Evolutionary conservation across 2,888 invertebrate genomes (phyloP).

Genomic region (Catocala fraxini): DNA sequence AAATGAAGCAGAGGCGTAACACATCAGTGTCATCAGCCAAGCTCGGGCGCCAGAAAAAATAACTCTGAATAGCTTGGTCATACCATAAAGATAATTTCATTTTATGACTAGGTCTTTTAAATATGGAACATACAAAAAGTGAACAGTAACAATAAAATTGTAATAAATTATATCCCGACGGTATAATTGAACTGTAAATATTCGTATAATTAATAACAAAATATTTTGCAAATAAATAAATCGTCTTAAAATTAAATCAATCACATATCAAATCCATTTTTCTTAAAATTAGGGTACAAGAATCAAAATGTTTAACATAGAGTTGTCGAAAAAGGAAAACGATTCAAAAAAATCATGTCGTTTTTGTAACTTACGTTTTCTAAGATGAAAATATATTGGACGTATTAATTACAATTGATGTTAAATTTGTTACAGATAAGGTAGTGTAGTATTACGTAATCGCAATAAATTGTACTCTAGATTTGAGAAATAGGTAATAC

Average conservation of each 20-base stretch:
- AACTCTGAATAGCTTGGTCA: conserved; percentile 10
- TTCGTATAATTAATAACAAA: conserved; percentile 29
- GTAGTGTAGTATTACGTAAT: conserved; percentile 17
- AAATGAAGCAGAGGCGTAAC: conserved; percentile 26
- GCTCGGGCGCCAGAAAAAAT: conserved; percentile 23
- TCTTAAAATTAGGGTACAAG: conserved; percentile 39
- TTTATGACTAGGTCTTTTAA: conserved; percentile 26
- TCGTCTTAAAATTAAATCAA: conserved; percentile 48
- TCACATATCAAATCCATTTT: conserved; percentile 54
- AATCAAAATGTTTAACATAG: conserved; percentile 30
- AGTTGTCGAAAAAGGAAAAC: conserved; percentile 16
- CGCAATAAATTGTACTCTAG: conserved; percentile 37
- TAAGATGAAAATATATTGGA: conserved; percentile 39
- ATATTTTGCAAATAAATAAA: conserved; percentile 48
- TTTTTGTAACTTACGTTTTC: conserved; percentile 15
- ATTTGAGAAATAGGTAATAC: conserved; percentile 55
- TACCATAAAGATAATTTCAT: conserved; percentile 9
- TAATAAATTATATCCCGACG: conserved; percentile 37
- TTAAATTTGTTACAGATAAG: conserved; percentile 16
- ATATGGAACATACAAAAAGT: conserved; percentile 7
- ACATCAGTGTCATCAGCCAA: conserved; percentile 21
- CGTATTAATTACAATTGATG: conserved; percentile 22
- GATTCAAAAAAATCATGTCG: conserved; percentile 21
- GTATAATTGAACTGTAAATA: conserved; percentile 23
- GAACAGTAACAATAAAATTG: conserved; percentile 18